A percentile compares a stretch with the other conserved stretches of the same genome.
Conservation (phyloP, 2,888 invertebrate species). For the Cabera pusaria region DNA sequence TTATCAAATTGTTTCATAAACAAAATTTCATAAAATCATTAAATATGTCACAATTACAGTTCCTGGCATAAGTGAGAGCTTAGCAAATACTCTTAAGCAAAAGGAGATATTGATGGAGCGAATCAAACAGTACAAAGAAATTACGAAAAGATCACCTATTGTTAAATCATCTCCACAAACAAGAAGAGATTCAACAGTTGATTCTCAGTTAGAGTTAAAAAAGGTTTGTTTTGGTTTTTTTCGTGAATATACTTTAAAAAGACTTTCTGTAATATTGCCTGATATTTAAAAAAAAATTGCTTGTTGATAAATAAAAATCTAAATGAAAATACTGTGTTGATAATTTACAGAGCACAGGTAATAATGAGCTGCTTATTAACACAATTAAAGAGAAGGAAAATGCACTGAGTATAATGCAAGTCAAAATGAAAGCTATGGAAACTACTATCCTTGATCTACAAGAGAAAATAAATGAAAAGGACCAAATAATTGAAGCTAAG, state of each 20-base stretch:
- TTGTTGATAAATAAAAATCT: no score
- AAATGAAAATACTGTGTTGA: no score
- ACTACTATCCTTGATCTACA: conserved; percentile 90
- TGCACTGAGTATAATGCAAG: conserved; percentile 65
- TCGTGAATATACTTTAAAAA: no score
- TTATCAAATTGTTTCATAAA: neutral
- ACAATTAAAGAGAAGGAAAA: conserved; percentile 84
- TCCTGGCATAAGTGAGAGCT: conserved; percentile 78
- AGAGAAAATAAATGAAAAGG: conserved; percentile 92
- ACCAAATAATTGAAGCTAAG: conserved; percentile 91
- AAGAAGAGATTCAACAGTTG: conserved; percentile 50
- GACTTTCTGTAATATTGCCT: no score
- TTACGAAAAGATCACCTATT: conserved; percentile 65
- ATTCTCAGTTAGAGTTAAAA: conserved; percentile 44
- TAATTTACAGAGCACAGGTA: conserved; percentile 51
- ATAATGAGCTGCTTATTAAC: conserved; percentile 84
- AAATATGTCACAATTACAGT: conserved; percentile 42
- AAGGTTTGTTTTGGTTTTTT: conserved; percentile 35
- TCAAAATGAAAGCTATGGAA: conserved; percentile 86
- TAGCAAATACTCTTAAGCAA: conserved; percentile 76
- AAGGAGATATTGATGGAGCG: conserved; percentile 76
- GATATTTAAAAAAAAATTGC: no score
- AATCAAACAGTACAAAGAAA: conserved; percentile 78
- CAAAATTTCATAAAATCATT: no score
- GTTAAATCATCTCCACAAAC: conserved; percentile 46